Percentiles rank a stretch among this genome's conserved stretches.
These are phyloP conservation scores for Drosophila rellima DNA, from an alignment of 2,888 invertebrate species.

Conservation along the genomic window DNA sequence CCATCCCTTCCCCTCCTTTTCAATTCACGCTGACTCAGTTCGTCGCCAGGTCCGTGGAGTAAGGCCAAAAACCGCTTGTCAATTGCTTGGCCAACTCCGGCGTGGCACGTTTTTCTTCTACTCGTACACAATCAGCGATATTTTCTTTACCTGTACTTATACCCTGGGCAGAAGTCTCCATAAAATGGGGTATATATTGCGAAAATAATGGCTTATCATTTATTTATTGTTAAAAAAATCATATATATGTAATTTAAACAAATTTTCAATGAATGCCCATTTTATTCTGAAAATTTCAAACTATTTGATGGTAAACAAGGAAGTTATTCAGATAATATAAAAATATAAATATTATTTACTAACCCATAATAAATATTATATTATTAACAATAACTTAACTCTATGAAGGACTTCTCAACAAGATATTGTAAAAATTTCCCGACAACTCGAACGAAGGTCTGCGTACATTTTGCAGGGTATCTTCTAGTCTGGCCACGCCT, in stretches of 20 bases:
- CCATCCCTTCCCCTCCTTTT: neutral
- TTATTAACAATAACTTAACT: neutral
- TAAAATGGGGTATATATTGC: neutral
- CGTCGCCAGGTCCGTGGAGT: conserved; percentile 10
- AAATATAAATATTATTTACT: too few species aligned
- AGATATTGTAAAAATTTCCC: neutral
- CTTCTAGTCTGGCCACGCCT: neutral
- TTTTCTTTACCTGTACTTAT: conserved; percentile 33
- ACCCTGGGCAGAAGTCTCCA: neutral
- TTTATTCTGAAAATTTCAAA: too few species aligned
- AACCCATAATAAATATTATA: too few species aligned
- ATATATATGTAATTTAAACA: too few species aligned
- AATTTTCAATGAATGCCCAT: too few species aligned
- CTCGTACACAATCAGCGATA: conserved; percentile 48
- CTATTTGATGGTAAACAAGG: too few species aligned
- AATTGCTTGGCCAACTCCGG: conserved; percentile 65
- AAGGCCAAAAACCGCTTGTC: conserved; percentile 67
- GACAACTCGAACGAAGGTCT: neutral
- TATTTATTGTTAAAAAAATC: neutral
- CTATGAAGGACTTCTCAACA: neutral
- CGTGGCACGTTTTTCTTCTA: conserved; percentile 51
- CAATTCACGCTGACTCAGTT: neutral
- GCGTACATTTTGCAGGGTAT: conserved; percentile 5
- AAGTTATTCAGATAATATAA: too few species aligned
- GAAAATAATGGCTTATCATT: neutral